Base-by-base conservation (phyloP, 2,113 vertebrate species). In the Gambusia holbrooki region DNA sequence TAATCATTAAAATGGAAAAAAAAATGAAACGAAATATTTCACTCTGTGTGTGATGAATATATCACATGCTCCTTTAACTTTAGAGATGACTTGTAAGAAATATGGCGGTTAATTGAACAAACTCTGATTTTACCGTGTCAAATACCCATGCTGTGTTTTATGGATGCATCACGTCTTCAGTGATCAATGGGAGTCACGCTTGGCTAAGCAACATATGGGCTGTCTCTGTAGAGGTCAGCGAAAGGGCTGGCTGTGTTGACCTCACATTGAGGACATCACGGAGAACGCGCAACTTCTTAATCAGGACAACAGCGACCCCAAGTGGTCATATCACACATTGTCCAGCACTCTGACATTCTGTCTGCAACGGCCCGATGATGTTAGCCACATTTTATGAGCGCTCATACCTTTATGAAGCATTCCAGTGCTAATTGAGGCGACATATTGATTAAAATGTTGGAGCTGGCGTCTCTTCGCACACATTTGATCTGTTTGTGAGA, bases 241-340 rank as follows among this genome's bases (percentile, higher is more conserved):
- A 30, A 58, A 69, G 78, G 45, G 42, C 68, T 84, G 0, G 1
- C 28, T 22, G 45, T 0, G 65, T 1, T 88, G 86, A 92, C 91
- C 87, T 88, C 73, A 28, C 63, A 71, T 81, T 85, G 77, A 88
- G 87, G 87, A 89, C 86, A 78, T 69, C 0, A 0, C 28, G 0
- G 9, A 15, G 45, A 5, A 42, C 25, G 22, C 17, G 0, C 0
- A 5, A 19, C 67, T 75, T 62, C 5, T 5, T 63, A 35, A 27
- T 68, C 71, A 28, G 82, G 86, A 22, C 91, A 91, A 89, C 78
- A 90, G 86, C 91, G 90, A 88, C 91, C 82, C 86, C 88, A 63
- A 81, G 88, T 88, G 91, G 91, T 11, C 5, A 22, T n/a, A 25
- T 65, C 35, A 65, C 63, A 65, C 22, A 33, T 37, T 13, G 27